Evolutionary conservation across 2,797 vertebrate genomes (phyloP), one percentile per base, ranked within the genome.

Genomic region (Molossus alvarezi): DNA sequence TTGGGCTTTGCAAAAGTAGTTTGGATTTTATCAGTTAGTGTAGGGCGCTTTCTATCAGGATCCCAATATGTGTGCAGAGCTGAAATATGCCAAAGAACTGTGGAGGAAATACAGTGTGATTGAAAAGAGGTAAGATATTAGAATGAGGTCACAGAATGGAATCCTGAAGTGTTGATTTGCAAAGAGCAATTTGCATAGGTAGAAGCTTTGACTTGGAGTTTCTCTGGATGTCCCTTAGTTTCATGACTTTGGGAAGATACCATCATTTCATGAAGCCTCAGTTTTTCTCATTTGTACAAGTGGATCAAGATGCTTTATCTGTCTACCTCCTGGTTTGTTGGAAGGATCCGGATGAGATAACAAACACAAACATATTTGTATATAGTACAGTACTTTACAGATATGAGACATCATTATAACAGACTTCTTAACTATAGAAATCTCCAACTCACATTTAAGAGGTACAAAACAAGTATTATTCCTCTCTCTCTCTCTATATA

Each of bases 1-100:
- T 98, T 93, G 97, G 97, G 97, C 93, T 98, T 97, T 97, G 92
- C 96, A 97, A 96, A 97, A 97, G 97, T 57, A 55, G 88, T 91
- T 96, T 94, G 82, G 97, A 97, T 97, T 98, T 98, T 98, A 97
- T 69, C 97, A 97, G 98, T 98, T 65, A 85, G 73, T 12, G 48
- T 79, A 90, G 76, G 92, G 79, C 64, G 71, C 94, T 90, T 97
- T 98, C 57, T 88, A 94, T 92, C 93, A 96, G 87, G 92, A 97
- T 95, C 51, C 77, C 62, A 92, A 48, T 83, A 25, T 27, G 92
- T 33, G 62, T 73, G 69, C 72, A 84, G 97, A 97, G 69, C 37
- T 95, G 51, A 95, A 88, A 95, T 72, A 60, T 73, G 20, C 82
- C 80, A 89, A 91, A 79, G 55, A 13, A 29, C 37, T 23, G 27